Conservation (phyloP, 2,888 invertebrate species). For the Drosophila atroscutellata region DNA sequence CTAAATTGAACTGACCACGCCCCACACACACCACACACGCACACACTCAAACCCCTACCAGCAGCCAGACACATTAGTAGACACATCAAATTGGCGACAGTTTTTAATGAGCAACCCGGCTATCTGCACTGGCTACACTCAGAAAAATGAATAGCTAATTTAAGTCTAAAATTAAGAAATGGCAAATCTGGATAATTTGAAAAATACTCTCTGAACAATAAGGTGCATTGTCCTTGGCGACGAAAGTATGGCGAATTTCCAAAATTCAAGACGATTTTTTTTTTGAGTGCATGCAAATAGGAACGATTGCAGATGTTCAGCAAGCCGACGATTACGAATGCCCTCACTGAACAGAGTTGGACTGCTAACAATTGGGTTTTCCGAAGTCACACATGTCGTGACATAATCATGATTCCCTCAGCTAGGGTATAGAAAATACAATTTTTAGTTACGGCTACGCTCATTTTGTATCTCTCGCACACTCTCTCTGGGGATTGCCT, state of each 20-base stretch:
- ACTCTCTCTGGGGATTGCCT: slow-evolving; percentile 30
- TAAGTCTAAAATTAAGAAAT: background rate
- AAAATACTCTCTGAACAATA: background rate
- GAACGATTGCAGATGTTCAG: background rate
- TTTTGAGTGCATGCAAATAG: background rate
- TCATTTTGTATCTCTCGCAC: background rate
- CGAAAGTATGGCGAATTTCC: background rate
- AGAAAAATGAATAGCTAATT: background rate
- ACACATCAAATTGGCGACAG: slow-evolving; percentile 37
- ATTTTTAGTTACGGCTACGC: slow-evolving; percentile 10
- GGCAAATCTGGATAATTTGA: background rate
- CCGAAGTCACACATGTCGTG: background rate
- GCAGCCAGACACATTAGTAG: slow-evolving; percentile 32
- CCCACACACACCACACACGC: slow-evolving; percentile 4
- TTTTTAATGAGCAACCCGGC: slow-evolving; percentile 42
- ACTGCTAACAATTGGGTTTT: background rate
- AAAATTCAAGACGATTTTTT: background rate
- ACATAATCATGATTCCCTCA: background rate
- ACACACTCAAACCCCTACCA: background rate
- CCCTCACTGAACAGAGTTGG: background rate
- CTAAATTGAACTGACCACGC: slow-evolving; percentile 38
- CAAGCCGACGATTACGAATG: background rate
- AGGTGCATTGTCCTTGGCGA: background rate
- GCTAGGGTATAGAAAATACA: slow-evolving; percentile 2
- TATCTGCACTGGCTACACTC: slow-evolving; percentile 4